A percentile compares a stretch with the other conserved stretches of the same genome.
Evolutionary conservation across 2,113 vertebrate species (phyloP).

Genomic region (Riparia riparia): DNA sequence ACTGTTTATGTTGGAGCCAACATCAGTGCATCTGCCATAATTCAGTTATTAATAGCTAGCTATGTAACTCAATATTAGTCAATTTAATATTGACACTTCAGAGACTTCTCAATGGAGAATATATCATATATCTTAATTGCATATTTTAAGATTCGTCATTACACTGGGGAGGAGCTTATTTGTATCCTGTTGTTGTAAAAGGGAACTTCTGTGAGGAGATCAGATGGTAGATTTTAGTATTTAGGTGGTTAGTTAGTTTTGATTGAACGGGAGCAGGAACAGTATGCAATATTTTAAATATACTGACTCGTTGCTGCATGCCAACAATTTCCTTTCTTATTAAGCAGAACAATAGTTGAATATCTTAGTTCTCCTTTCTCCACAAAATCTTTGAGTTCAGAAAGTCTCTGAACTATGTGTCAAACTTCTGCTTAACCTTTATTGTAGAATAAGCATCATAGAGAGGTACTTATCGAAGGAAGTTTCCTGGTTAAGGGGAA

Average conservation of each 20-base stretch:
- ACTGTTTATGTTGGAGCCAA: background rate
- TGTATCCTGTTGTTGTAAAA: background rate
- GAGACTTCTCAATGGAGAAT: background rate
- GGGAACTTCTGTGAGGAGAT: background rate
- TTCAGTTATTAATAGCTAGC: background rate
- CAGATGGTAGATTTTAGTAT: background rate
- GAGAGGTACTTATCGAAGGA: background rate
- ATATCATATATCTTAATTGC: background rate
- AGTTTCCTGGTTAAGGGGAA: background rate
- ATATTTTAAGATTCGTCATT: background rate
- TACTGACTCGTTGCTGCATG: background rate
- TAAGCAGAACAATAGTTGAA: background rate
- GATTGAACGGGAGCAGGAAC: background rate
- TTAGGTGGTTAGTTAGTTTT: background rate
- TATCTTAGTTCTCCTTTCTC: background rate
- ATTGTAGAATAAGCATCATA: accelerated
- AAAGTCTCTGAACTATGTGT: background rate
- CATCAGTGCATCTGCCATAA: background rate
- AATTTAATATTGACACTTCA: background rate
- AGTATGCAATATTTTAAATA: background rate
- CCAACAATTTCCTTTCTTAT: background rate
- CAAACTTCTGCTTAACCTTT: background rate
- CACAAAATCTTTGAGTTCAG: background rate
- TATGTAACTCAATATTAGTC: background rate
- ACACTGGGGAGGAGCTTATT: background rate